A percentile compares a stretch with the other conserved stretches of the same genome.
Evolutionary conservation across 2,888 invertebrate genomes (phyloP).

Genomic region (Conchocele bisecta): DNA sequence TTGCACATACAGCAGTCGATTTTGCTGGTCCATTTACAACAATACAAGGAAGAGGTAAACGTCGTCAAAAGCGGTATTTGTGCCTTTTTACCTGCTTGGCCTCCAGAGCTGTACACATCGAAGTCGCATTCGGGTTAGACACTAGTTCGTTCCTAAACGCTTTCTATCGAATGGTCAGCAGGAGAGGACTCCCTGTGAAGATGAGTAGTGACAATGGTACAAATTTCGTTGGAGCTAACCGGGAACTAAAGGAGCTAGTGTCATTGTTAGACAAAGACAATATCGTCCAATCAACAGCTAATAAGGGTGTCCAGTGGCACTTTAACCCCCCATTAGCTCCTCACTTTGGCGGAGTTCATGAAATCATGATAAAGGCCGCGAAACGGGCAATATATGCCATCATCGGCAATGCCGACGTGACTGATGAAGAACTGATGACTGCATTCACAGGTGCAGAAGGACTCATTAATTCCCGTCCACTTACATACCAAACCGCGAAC

Average conservation of each 20-base stretch:
- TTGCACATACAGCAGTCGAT: slow-evolving; percentile 44
- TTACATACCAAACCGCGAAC: slow-evolving; percentile 47
- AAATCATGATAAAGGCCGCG: slow-evolving; percentile 44
- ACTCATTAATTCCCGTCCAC: slow-evolving; percentile 48
- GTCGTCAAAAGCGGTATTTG: slow-evolving; percentile 46
- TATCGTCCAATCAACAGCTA: slow-evolving; percentile 30
- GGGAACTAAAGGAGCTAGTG: slow-evolving; percentile 2
- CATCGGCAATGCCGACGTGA: slow-evolving; percentile 41
- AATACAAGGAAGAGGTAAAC: slow-evolving; percentile 48
- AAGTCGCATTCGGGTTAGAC: slow-evolving; percentile 35
- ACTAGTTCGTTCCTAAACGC: slow-evolving; percentile 53
- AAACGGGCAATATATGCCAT: slow-evolving; percentile 55
- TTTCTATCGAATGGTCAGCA: slow-evolving; percentile 35
- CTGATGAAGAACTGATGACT: slow-evolving; percentile 55
- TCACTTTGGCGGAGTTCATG: slow-evolving; percentile 53
- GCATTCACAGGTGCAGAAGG: slow-evolving; percentile 56
- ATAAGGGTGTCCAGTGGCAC: slow-evolving; percentile 44
- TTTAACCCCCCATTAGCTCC: slow-evolving; percentile 55
- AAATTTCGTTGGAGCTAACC: slow-evolving; percentile 46
- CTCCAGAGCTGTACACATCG: slow-evolving; percentile 53
- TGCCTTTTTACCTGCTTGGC: slow-evolving; percentile 56
- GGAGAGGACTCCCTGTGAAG: slow-evolving; percentile 38
- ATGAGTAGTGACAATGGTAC: slow-evolving; percentile 50
- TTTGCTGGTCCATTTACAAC: slow-evolving; percentile 57
- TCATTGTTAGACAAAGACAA: slow-evolving; percentile 17